Conservation (phyloP, 2,113 vertebrate genomes). For the Malurus elegans region DNA sequence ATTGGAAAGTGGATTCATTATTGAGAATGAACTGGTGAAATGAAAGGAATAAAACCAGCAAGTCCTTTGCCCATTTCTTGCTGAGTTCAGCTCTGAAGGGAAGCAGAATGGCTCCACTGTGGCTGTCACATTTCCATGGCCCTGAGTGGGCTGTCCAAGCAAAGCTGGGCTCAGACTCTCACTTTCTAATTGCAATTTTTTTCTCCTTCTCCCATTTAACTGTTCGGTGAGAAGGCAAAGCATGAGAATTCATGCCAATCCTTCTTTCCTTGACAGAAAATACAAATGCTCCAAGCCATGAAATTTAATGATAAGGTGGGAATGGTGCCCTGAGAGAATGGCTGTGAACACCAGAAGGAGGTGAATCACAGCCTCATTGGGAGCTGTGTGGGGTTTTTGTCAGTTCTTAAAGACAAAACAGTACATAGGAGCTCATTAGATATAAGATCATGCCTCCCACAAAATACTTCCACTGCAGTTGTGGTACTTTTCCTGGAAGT, state of each 20-base stretch:
- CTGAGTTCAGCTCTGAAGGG: neutral
- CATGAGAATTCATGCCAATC: neutral
- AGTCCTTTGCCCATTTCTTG: neutral
- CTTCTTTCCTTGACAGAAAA: neutral
- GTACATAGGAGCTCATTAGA: neutral
- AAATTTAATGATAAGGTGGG: neutral
- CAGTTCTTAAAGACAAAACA: neutral
- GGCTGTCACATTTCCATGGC: neutral
- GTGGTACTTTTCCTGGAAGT: neutral
- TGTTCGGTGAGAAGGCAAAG: neutral
- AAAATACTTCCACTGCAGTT: neutral
- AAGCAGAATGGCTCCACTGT: neutral
- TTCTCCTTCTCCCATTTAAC: neutral
- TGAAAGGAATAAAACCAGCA: neutral
- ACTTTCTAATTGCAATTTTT: neutral
- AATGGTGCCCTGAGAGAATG: neutral
- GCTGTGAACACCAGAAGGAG: neutral
- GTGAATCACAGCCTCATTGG: neutral
- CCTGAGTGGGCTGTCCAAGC: neutral
- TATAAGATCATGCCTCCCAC: neutral
- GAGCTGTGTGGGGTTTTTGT: neutral
- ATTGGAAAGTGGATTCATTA: neutral
- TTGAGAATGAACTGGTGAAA: neutral
- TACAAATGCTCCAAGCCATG: neutral
- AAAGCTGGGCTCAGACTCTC: neutral